Base-by-base conservation (phyloP, 2,888 invertebrate species). In the Euplagia quadripunctaria region DNA sequence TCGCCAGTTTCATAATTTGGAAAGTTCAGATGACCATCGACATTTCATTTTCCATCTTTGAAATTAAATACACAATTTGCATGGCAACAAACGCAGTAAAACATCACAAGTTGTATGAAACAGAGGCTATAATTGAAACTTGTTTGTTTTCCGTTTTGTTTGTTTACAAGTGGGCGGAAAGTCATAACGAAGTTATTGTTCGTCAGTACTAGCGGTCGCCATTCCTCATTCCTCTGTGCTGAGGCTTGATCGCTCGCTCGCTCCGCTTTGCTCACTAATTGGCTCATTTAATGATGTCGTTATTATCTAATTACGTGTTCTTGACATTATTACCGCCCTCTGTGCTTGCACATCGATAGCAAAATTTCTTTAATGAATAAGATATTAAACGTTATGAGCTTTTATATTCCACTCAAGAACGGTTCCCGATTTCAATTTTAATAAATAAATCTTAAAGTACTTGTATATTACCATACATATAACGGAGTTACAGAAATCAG, bases 101-200 rank as follows among this genome's bases (percentile, higher is more conserved):
- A 77, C 75, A 80, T 80, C 75, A 78, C 49, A 61, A 83, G 71
- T 65, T 66, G 58, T 74, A 76, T 77, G 76, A 82, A 81, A 79
- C 69, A 70, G 71, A 78, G 73, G 73, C 75, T 73, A 76, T 81
- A 81, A 79, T 78, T 82, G 77, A 79, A 82, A 85, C 79, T 80
- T 78, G 82, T 84, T 88, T 86, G 82, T 83, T 85, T 84, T 83
- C 82, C 82, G 86, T 88, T 85, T 86, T 89, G 86, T 87, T 88
- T 89, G 88, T 90, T 88, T 85, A 85, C 79, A 79, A 83, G 83
- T 79, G 83, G 81, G 74, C 78, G 73, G 82, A 82, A 79, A 83
- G 81, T 82, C 78, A 69, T 87, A 88, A 87, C 82, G 81, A 88
- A 89, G 87, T 90, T 91, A 90, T 89, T 89, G 89, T 89, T 88